A percentile compares a stretch with the other conserved stretches of the same genome.
Conservation (phyloP, 2,888 invertebrate species). For the Ophraella communa region DNA sequence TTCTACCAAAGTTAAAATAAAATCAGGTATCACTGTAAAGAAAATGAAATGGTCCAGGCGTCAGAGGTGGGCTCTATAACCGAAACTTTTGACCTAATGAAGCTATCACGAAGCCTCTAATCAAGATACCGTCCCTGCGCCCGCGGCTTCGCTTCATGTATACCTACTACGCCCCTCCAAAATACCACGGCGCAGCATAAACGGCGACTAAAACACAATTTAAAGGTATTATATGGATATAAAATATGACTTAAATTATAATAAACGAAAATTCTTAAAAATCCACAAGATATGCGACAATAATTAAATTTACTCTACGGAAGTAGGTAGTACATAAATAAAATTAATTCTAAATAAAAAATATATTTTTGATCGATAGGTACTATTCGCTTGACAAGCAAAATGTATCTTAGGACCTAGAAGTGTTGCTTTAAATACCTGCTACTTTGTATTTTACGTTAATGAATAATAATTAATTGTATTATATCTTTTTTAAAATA, state of each 20-base stretch:
- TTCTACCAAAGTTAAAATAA: conserved; percentile 21
- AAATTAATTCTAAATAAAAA: no score
- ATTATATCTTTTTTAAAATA: no score
- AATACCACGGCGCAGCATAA: conserved; percentile 12
- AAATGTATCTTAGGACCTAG: no score
- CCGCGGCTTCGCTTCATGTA: conserved; percentile 1
- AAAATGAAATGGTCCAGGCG: conserved; percentile 34
- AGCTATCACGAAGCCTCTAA: conserved; percentile 56
- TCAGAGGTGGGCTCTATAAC: conserved; percentile 36
- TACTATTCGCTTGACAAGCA: no score
- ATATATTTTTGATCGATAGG: no score
- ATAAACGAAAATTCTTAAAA: no score
- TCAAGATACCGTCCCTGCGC: conserved; percentile 51
- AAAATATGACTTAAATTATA: neutral
- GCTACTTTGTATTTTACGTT: no score
- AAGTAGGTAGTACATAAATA: no score
- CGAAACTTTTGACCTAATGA: conserved; percentile 48
- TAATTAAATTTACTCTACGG: no score
- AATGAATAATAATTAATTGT: no score
- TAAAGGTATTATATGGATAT: neutral
- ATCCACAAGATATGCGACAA: no score
- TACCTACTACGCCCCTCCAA: conserved; percentile 14
- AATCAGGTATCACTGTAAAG: conserved; percentile 21
- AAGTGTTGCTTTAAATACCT: no score
- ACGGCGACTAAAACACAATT: neutral